Evolutionary conservation across 2,797 vertebrate genomes (phyloP), one percentile per base, ranked within the genome.

Genomic region (Pseudochirops corinnae): DNA sequence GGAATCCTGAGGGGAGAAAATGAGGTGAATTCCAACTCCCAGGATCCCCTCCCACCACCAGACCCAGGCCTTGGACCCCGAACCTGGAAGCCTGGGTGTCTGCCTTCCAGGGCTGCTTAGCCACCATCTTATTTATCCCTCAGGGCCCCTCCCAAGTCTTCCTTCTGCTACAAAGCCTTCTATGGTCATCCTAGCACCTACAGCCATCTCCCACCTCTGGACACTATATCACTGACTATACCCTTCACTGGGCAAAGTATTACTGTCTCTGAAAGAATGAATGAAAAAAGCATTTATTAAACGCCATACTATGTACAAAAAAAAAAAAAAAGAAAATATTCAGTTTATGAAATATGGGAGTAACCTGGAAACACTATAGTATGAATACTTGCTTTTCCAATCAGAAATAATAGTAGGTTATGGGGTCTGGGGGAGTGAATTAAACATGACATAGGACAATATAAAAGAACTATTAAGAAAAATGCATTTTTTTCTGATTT

Each of bases 1-100:
- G 99, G 97, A 99, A 99, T 82, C 99, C 99, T 99, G 98, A 6
- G 91, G 46, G n/a, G 31, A 10, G 29, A 53, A 28, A 29, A 28
- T 26, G 33, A 58, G 12, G 74, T 28, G 39, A 55, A n/a, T 56
- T 56, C 16, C 12, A 92, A 56, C 3, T 52, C 52, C 39, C 21
- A 87, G 39, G 1, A 87, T 50, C 39, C 26, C 39, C 21, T 87
- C 21, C 11, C 4, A 7, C 13, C 39, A 21, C 39, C 24, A 50
- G 9, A 82, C 16, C 67, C 18, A 12, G 39, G 11, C 21, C 39
- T 87, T 46, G 39, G 5, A 87, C 21, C 10, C 21, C 26, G 7
- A 31, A 52, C 55, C 53, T 46, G 53, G 87, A 91, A 62, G 90
- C n/a, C 24, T 24, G 55, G n/a, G 13, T 46, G 3, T 24, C 39